Evolutionary conservation across 2,797 vertebrate species (phyloP), one percentile per base, ranked within the genome.

Genomic region (Centropyge bicolor): DNA sequence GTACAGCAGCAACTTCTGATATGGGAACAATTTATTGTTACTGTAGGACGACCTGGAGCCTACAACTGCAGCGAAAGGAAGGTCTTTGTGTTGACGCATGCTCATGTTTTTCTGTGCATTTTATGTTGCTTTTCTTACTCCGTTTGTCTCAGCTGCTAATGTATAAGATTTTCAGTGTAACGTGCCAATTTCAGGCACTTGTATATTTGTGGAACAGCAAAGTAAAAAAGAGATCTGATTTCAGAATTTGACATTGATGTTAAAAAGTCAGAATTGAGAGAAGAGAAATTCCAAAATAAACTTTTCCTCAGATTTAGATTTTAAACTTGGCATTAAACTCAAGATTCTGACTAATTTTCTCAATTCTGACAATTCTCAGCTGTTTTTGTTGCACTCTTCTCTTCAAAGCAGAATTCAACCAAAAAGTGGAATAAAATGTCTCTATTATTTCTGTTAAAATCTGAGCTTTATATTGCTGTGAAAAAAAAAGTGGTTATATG

Each of bases 401-500:
- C 43, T 17, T 38, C 54, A 76, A 31, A 31, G 5, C 36, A 57
- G 38, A 24, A 43, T 82, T 79, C 74, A 59, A 87, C 36, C 48
- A 73, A 65, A 73, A 85, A 70, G 62, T 87, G 76, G 43, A 89
- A 90, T 89, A 86, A 88, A 89, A 71, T 55, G 4, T 65, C n/a
- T 80, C 45, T 57, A 35, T 70, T 75, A 54, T 63, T 55, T 57
- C 13, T 24, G n/a, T 86, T 63, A 16, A 36, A 48, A 35, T 52
- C 6, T 61, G 36, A 61, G 2, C 16, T 38, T 70, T 52, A 10
- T 59, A 19, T 57, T 43, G 8, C 11, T 48, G n/a, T n/a, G 4
- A 22, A 35, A 67, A 49, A 1, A 19, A 9, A 14, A 11, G 12
- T 56, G 27, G 27, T 63, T 27, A 41, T 57, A 4, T 31, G 27